Evolutionary conservation across 2,113 vertebrate genomes (phyloP), one percentile per base, ranked within the genome.

Genomic region (Eleginops maclovinus): DNA sequence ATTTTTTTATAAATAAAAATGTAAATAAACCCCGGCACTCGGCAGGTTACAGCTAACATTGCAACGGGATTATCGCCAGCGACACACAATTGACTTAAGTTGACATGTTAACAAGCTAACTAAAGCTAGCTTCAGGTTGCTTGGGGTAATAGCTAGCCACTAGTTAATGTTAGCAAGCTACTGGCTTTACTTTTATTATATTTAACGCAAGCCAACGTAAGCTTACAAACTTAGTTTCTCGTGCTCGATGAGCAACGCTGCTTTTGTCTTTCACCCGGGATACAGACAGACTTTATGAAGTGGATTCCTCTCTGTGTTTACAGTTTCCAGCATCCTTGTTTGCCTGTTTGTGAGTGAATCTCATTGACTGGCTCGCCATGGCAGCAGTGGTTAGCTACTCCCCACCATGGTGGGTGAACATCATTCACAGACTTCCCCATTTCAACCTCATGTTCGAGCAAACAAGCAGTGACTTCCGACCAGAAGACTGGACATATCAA

Each of bases 361-460:
- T 53, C 75, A 16, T 47, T 79, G 71, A 72, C 70, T 62, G n/a
- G 1, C 63, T 78, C 58, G 86, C 77, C 75, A 96, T 96, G 96
- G 96, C 97, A 89, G 95, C 96, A 22, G 97, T 97, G 58, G 96
- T 97, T 56, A 96, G 95, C 93, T 99, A 97, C 88, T 94, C 96
- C 81, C 96, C 98, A 58, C 97, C 98, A 10, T 98, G 97, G 98
- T 99, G 98, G 98, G 98, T 97, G 72, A 97, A 91, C 89, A 94
- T 98, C 19, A 91, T 99, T 15, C 97, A 99, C 95, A 95, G 96
- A 84, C 93, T 99, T 68, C 98, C 98, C 49, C 98, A 97, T 87
- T 93, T 98, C 90, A 95, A 94, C 94, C 91, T 99, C 31, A 94
- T 89, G 77, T 98, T 98, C 88, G 95, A 98, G 89, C 90, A 95